phyloP scores from a whole-genome alignment of 2,113 vertebrate genomes.

The Lophochroa leadbeateri region DNA sequence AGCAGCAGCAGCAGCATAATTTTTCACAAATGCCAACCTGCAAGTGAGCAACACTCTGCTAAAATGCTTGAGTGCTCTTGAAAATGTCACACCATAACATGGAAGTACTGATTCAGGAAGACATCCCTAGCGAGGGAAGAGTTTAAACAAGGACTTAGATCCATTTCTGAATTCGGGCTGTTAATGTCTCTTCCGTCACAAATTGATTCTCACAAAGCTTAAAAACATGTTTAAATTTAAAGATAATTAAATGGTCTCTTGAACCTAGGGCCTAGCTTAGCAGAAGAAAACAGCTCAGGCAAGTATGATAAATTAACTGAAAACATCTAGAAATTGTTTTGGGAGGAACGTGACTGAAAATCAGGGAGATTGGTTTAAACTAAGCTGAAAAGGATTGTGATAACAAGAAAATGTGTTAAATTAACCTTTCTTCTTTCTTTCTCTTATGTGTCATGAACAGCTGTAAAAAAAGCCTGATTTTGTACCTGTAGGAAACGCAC shows the following conservation, averaged over 20 bases:
- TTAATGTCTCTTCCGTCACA: neutral
- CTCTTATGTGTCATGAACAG: neutral
- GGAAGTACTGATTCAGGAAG: neutral
- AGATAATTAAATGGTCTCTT: neutral
- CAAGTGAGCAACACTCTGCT: neutral
- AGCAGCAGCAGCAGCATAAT: neutral
- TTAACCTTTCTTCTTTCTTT: neutral
- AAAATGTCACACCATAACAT: neutral
- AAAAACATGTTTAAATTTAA: neutral
- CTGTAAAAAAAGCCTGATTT: neutral
- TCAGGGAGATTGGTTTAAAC: neutral
- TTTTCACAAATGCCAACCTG: neutral
- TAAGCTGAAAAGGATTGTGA: neutral
- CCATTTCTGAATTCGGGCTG: neutral
- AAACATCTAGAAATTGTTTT: neutral
- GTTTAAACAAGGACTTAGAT: neutral
- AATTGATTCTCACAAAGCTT: neutral
- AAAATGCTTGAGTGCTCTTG: neutral
- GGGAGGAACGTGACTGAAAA: neutral
- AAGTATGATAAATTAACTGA: neutral
- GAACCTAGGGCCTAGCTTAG: neutral
- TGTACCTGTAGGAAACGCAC: neutral
- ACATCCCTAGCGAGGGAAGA: neutral
- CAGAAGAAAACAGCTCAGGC: neutral
- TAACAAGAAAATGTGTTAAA: neutral